These are phyloP conservation scores for Potorous gilbertii DNA, from an alignment of 2,797 vertebrate species.

Conservation along the genomic window DNA sequence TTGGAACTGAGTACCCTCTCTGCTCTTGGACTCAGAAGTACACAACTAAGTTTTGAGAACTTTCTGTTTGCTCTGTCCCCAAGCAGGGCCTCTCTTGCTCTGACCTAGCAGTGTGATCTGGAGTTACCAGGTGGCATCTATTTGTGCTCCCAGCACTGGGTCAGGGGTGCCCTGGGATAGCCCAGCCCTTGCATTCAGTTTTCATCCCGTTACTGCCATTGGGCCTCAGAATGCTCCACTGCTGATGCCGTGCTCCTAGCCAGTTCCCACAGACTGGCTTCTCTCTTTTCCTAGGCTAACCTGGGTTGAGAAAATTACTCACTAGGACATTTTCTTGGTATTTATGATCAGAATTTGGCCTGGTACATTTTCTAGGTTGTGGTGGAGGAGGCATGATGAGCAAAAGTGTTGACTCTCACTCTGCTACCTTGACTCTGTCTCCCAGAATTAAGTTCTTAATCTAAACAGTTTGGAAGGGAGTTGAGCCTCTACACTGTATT, in stretches of 20 bases:
- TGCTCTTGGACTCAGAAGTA: background rate
- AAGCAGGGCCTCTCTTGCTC: background rate
- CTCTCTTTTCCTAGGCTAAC: background rate
- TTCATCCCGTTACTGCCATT: background rate
- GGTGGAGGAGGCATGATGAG: background rate
- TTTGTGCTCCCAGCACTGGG: background rate
- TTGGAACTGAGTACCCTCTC: background rate
- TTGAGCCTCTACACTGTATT: background rate
- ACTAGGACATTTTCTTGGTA: background rate
- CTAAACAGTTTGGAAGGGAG: background rate
- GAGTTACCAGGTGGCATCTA: background rate
- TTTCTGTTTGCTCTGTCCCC: background rate
- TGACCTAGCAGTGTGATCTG: background rate
- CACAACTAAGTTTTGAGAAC: background rate
- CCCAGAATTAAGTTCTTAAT: background rate
- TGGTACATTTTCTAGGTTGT: background rate
- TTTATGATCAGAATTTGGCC: background rate
- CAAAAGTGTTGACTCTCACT: background rate
- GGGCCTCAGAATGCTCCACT: background rate
- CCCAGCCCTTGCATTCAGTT: background rate
- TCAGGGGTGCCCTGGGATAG: background rate
- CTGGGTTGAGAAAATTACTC: background rate
- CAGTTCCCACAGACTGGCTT: background rate
- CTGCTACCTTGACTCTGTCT: background rate
- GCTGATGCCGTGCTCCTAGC: background rate